A percentile compares a stretch with the other conserved stretches of the same genome.
phyloP scores from a whole-genome alignment of 2,797 vertebrate species.

The Scolopax bukidnonensis region DNA sequence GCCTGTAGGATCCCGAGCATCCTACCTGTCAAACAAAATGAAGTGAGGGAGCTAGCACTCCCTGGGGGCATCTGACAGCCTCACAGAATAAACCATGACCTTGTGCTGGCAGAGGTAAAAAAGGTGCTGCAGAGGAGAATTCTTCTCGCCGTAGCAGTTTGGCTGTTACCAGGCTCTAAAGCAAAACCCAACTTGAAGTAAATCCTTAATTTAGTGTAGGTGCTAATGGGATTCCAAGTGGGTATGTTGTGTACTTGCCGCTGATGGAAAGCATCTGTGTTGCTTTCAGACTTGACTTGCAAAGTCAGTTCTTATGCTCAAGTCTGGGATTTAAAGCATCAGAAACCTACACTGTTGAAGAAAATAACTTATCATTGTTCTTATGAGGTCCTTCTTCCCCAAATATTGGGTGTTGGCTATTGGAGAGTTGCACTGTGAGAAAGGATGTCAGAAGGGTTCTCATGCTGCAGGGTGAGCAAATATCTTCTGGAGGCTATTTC shows the following conservation, averaged over 20 bases:
- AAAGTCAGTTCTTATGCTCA: slow-evolving; percentile 25
- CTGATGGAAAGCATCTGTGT: slow-evolving; percentile 68
- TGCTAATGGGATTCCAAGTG: slow-evolving; percentile 69
- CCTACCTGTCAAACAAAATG: neutral
- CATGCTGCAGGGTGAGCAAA: neutral
- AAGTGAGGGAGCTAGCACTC: neutral
- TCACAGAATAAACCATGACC: neutral
- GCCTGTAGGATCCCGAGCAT: neutral
- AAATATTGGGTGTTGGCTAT: neutral
- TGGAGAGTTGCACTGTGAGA: neutral
- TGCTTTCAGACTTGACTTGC: slow-evolving; percentile 55
- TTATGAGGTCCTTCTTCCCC: neutral
- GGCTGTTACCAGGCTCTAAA: slow-evolving; percentile 47
- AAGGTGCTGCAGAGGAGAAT: neutral
- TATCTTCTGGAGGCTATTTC: neutral
- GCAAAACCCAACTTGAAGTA: slow-evolving; percentile 41
- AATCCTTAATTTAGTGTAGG: slow-evolving; percentile 63
- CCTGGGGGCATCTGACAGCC: slow-evolving; percentile 19
- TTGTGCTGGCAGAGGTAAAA: slow-evolving; percentile 39
- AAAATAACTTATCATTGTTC: neutral
- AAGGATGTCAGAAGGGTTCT: neutral
- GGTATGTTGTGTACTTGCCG: slow-evolving; percentile 65
- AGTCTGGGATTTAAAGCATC: slow-evolving; percentile 24
- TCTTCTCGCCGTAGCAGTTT: slow-evolving; percentile 5
- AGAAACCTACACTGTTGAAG: neutral